These are phyloP conservation scores for Coturnix japonica DNA, from an alignment of 2,113 vertebrate genomes.

Conservation along the genomic window DNA sequence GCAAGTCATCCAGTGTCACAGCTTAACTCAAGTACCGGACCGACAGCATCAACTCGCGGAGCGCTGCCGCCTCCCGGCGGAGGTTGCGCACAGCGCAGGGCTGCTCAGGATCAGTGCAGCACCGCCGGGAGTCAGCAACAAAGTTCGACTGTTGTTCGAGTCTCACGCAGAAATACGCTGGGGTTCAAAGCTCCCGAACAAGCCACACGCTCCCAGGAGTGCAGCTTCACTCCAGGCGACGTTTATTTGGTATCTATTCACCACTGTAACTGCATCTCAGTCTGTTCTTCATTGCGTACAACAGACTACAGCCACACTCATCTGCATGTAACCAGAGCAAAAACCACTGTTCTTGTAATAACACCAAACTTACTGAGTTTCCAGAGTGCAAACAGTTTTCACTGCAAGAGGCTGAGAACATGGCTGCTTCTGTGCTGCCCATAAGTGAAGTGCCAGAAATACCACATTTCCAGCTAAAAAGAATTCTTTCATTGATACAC, in stretches of 20 bases:
- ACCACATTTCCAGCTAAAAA: no score
- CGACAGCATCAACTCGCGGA: background rate
- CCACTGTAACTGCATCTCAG: fast-evolving
- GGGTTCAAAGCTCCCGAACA: no score
- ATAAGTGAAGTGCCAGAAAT: background rate
- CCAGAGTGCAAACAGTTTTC: background rate
- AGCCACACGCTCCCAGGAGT: background rate
- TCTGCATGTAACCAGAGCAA: fast-evolving
- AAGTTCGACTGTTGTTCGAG: no score
- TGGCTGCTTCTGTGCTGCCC: background rate
- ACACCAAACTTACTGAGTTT: background rate
- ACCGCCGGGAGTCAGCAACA: no score
- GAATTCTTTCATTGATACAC: no score
- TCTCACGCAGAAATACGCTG: fast-evolving
- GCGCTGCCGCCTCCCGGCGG: background rate
- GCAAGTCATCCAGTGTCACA: no score
- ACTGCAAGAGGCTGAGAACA: background rate
- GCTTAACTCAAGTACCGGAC: no score
- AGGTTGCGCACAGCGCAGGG: background rate
- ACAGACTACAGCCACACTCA: fast-evolving
- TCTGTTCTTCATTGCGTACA: fast-evolving
- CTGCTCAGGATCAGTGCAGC: no score
- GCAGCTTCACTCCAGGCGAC: background rate
- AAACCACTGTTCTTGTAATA: background rate
- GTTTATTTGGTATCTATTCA: fast-evolving